Conservation (phyloP, 2,888 invertebrate genomes). For the Gymnosoma rotundatum region DNA sequence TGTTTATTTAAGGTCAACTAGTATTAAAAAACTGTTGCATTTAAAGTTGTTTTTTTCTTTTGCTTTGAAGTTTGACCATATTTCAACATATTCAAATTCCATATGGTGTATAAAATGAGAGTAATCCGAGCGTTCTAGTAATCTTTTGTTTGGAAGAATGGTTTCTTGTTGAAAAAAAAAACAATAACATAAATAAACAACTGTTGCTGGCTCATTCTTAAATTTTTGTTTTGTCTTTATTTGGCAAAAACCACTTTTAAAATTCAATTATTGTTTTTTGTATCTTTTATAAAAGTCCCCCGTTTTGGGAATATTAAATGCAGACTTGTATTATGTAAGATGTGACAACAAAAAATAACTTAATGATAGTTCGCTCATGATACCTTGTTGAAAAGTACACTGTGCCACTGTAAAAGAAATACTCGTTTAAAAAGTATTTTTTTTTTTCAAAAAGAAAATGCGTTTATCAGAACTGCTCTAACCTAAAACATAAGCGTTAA, state of each 20-base stretch:
- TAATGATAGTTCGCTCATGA: not conserved
- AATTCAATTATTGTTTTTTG: constrained; percentile 16
- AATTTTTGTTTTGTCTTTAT: constrained; percentile 24
- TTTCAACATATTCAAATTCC: constrained; percentile 27
- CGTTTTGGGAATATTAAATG: not conserved
- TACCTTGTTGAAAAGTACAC: not conserved
- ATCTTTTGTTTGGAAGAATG: constrained; percentile 31
- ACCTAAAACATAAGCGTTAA: no score
- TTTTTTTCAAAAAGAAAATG: no score
- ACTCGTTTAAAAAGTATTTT: not conserved
- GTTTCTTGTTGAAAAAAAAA: constrained; percentile 13
- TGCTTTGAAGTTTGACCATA: constrained; percentile 40
- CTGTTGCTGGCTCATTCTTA: not conserved
- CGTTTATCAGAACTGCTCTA: no score
- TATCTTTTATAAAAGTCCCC: not conserved
- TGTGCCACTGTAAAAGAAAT: not conserved
- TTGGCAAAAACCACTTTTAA: constrained; percentile 40
- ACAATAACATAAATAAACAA: not conserved
- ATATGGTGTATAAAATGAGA: constrained; percentile 20
- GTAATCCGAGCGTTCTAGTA: not conserved
- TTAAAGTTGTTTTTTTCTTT: constrained; percentile 48
- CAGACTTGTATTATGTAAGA: not conserved
- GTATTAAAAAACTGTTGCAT: not conserved
- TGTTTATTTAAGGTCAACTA: no score
- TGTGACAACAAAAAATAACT: constrained; percentile 15